A percentile compares a stretch with the other conserved stretches of the same genome.
phyloP scores from a whole-genome alignment of 2,888 invertebrate genomes.

The Noctua comes region DNA sequence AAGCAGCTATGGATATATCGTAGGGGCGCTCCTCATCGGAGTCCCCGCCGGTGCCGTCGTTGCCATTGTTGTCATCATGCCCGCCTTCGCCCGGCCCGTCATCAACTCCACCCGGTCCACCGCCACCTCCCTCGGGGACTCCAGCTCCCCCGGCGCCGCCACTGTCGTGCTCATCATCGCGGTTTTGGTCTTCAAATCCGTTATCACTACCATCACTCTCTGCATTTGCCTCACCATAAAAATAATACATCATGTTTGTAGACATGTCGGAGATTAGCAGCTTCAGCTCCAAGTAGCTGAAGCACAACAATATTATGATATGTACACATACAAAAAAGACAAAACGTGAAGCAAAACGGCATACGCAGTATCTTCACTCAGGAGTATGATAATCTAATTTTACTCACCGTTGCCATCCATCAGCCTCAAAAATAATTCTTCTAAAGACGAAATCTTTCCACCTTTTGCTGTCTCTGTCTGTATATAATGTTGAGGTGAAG shows the following conservation, averaged over 20 bases:
- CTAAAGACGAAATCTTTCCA: conserved; percentile 71
- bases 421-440: conserved; percentile 69
- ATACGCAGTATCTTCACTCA: conserved; percentile 6
- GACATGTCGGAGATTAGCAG: neutral
- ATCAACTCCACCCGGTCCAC: neutral
- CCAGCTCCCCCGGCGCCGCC: conserved; percentile 27
- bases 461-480: conserved; percentile 28
- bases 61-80: conserved; percentile 25
- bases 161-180: conserved; percentile 23
- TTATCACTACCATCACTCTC: conserved; percentile 53
- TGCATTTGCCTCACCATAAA: conserved; percentile 19
- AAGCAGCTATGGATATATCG: conserved; percentile 83
- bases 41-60: conserved; percentile 57
- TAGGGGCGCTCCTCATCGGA: conserved; percentile 75
- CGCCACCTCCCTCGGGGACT: neutral
- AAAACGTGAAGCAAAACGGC: conserved; percentile 7
- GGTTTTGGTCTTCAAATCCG: conserved; percentile 28
- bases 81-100: neutral
- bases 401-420: conserved; percentile 78
- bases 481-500: neutral
- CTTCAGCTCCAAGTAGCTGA: conserved; percentile 2
- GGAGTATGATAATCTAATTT: neutral
- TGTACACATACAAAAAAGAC: neutral
- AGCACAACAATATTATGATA: neutral
- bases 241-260: neutral